These are phyloP conservation scores for Alectoris magna DNA, from an alignment of 2,797 vertebrate genomes.

Conservation along the genomic window DNA sequence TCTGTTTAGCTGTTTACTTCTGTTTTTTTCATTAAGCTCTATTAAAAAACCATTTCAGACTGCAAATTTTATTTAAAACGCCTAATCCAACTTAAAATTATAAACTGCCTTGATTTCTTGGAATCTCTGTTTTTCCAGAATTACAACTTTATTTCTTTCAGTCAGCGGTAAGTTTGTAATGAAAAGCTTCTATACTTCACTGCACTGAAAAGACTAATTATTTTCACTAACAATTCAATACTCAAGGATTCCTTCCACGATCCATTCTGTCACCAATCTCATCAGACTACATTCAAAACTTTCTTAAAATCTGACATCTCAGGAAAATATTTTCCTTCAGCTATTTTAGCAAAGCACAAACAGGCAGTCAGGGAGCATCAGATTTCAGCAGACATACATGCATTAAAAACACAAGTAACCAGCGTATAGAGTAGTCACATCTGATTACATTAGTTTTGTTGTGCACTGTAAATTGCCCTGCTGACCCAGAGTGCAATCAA, in stretches of 20 bases:
- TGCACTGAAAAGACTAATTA: neutral
- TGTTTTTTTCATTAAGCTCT: neutral
- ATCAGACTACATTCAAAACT: neutral
- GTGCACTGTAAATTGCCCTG: neutral
- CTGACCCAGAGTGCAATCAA: neutral
- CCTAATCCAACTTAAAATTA: neutral
- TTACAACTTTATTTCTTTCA: neutral
- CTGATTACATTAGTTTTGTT: neutral
- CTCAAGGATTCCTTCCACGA: neutral
- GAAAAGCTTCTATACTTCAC: neutral
- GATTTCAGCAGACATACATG: neutral
- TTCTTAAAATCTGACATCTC: neutral
- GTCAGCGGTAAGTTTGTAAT: neutral
- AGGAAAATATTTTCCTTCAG: neutral
- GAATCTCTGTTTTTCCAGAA: neutral
- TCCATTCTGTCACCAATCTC: neutral
- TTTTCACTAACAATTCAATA: neutral
- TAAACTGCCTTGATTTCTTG: neutral
- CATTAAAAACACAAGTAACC: neutral
- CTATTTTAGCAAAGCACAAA: neutral
- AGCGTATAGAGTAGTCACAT: accelerated
- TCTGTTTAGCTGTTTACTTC: neutral
- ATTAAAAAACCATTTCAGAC: neutral
- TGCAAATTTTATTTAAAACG: neutral
- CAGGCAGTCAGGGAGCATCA: neutral